Base-by-base conservation (phyloP, 2,888 invertebrate genomes). In the Eupeodes latifasciatus region DNA sequence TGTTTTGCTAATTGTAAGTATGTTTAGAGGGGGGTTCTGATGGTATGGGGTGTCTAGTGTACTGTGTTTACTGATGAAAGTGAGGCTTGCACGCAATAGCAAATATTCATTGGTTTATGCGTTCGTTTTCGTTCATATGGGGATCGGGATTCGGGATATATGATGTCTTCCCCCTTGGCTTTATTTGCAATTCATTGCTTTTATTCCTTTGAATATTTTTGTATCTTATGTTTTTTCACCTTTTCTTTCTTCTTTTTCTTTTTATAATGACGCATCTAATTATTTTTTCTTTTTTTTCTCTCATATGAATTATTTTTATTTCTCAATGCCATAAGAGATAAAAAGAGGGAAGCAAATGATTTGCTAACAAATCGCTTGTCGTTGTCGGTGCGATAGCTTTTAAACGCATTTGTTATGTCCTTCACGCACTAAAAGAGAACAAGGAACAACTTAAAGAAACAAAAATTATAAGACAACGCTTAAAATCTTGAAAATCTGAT, bases 251-350 rank as follows among this genome's bases (percentile, higher is more conserved):
- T 69, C 55, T 69, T 10, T 66, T 76, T 49, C 34, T 34, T 55
- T 71, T 51, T 51, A 69, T 76, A 85, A 85, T 80, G 80, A 36
- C 74, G 78, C 78, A 71, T 79, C 71, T 83, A 79, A 82, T 79
- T 49, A 86, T 86, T 59, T 59, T 27, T 5, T 36, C 14, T 4
- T 36, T 59, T 34, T 59, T 34, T 55, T 49, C 11, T 12, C 14
- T 12, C 27, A 57, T 9, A 40, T 40, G 9, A 5, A 49, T 49
- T 81, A 81, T 85, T 81, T 85, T 61, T 57, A 51, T 74, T 77
- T 44, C 62, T 10, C 19, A 14, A 44, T 27, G 51, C 47, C 27
- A 9, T 19, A 19, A 53, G 34, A 77, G 72, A 47, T 62, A 12
- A 47, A 14, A 64, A 44, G 64, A 44, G 27, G 34, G 10, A 51